Conservation (phyloP, 2,113 vertebrate species). For the Semnornis frantzii region DNA sequence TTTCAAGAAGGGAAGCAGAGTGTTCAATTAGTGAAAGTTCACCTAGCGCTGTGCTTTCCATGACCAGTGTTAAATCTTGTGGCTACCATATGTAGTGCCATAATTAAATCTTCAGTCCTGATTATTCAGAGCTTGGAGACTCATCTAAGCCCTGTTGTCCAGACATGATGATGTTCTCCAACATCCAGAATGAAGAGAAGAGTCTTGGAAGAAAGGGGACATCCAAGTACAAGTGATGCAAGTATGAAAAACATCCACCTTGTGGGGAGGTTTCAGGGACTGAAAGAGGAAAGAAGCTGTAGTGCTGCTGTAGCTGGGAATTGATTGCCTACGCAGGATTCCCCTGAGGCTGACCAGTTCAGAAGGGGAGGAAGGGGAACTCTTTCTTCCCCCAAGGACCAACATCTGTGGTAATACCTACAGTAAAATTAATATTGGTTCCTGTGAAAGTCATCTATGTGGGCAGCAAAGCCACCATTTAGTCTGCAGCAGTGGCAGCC, state of each 20-base stretch:
- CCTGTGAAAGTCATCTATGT: not conserved
- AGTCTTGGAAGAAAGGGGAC: not conserved
- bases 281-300: not conserved
- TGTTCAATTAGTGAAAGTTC: constrained; percentile 40
- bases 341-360: not conserved
- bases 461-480: not conserved
- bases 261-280: not conserved
- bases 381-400: not conserved
- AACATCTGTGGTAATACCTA: accelerated
- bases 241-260: not conserved
- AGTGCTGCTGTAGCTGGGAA: not conserved
- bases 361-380: not conserved
- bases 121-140: constrained; percentile 29
- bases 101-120: constrained; percentile 46
- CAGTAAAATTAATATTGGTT: not conserved
- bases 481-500: not conserved
- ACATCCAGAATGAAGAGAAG: not conserved
- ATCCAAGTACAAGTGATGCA: accelerated
- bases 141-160: not conserved
- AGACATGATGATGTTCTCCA: not conserved
- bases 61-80: constrained; percentile 43
- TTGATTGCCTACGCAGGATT: accelerated
- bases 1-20: constrained; percentile 31
- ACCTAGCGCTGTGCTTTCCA: constrained; percentile 27
- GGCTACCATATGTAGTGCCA: constrained; percentile 40